Evolutionary conservation across 2,797 vertebrate species (phyloP), one percentile per base, ranked within the genome.

Genomic region (Trachurus trachurus): DNA sequence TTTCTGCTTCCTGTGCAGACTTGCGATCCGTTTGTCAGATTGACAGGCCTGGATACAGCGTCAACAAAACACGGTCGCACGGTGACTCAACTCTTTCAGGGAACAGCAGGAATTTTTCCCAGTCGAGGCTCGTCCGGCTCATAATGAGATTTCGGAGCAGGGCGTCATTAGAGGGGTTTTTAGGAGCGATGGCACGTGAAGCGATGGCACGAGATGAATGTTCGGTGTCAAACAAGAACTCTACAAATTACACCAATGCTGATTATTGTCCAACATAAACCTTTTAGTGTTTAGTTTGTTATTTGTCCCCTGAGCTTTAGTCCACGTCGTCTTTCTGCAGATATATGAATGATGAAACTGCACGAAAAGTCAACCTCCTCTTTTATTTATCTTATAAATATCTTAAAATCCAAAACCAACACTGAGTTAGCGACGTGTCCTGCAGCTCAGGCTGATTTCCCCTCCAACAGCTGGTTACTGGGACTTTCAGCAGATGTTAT

Each of bases 61-160:
- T 75, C 78, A 87, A 87, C 80, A 80, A 82, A 85, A 83, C 81
- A 85, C 44, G 0, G 76, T 80, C 37, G 19, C 21, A 29, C 9
- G 0, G 57, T 83, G 83, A 87, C 83, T 82, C 87, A 78, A 12
- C 53, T 39, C 64, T 70, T 50, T 80, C 34, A 75, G 26, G 63
- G 60, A 82, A 64, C 59, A 2, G 10, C 40, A 71, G 79, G 81
- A 63, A 82, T 72, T 70, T 66, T 22, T 37, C 76, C 73, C 67
- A 8, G 72, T 81, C 69, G 37, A 15, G 82, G 22, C 84, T 49
- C 50, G 67, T 83, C 64, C 40, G 19, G 61, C 69, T 63, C 21
- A 0, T 66, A 49, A 70, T 71, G 29, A 65, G 19, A 77, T 66
- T 56, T 74, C 64, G 40, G 2, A 66, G 15, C 39, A 11, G 29